Percentiles rank a stretch among this genome's conserved stretches.
Evolutionary conservation across 2,888 invertebrate genomes (phyloP).

Genomic region (Phasia obesa): DNA sequence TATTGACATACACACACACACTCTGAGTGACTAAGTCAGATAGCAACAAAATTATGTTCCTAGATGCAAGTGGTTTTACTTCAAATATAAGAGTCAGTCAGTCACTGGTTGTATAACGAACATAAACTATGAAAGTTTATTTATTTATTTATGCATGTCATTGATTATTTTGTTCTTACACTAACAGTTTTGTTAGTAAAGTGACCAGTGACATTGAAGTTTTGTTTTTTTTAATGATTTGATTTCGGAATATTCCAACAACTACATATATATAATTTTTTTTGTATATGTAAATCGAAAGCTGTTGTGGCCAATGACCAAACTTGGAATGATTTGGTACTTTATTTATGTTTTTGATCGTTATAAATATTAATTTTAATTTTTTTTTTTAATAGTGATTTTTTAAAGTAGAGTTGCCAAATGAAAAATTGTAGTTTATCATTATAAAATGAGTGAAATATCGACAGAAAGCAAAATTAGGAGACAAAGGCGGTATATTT

Average conservation of each 20-base stretch:
- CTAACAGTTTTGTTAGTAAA: slow-evolving; percentile 34
- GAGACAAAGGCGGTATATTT: no score
- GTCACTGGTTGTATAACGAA: slow-evolving; percentile 20
- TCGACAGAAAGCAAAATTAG: no score
- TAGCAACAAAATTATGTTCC: slow-evolving; percentile 38
- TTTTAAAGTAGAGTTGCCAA: slow-evolving; percentile 16
- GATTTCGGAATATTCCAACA: slow-evolving; percentile 20
- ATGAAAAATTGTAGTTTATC: not conserved
- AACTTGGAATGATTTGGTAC: slow-evolving; percentile 46
- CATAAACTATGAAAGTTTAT: slow-evolving; percentile 59
- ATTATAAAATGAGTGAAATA: no score
- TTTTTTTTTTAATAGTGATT: not conserved
- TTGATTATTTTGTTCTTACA: slow-evolving; percentile 46
- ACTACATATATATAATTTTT: no score
- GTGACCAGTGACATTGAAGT: slow-evolving; percentile 59
- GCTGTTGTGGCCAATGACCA: slow-evolving; percentile 52
- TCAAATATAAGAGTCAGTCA: slow-evolving; percentile 2
- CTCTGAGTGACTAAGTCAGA: not conserved
- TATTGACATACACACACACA: slow-evolving; percentile 46
- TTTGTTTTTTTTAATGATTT: slow-evolving; percentile 36
- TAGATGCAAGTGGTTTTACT: slow-evolving; percentile 9
- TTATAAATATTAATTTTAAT: not conserved
- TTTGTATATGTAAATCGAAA: slow-evolving; percentile 21
- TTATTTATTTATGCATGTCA: slow-evolving; percentile 34
- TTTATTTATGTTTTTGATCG: slow-evolving; percentile 44